These are phyloP conservation scores for Pithys albifrons DNA, from an alignment of 2,113 vertebrate genomes.

Conservation along the genomic window DNA sequence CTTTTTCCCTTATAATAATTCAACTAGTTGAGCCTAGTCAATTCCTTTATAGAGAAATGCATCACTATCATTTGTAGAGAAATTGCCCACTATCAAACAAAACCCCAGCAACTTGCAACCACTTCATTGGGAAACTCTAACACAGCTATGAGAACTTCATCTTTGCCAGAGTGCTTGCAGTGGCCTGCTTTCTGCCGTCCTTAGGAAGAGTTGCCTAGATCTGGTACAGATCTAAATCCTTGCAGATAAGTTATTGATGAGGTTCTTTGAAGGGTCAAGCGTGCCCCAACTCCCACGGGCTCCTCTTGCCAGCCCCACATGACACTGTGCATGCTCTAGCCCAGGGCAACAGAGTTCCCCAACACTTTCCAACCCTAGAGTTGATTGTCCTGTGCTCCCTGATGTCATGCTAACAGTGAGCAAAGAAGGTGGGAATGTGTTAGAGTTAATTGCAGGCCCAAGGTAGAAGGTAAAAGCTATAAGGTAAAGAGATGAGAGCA, in stretches of 20 bases:
- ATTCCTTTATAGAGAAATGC: not conserved
- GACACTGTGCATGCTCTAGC: not conserved
- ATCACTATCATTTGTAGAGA: not conserved
- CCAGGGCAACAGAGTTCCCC: not conserved
- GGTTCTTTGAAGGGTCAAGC: not conserved
- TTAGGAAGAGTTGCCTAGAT: not conserved
- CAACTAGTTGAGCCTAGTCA: not conserved
- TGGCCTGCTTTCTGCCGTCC: not conserved
- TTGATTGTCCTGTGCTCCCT: not conserved
- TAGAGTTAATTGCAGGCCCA: not conserved
- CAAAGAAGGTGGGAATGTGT: not conserved
- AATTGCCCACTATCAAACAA: not conserved
- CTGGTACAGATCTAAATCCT: not conserved
- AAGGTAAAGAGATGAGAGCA: not conserved
- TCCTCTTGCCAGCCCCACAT: not conserved
- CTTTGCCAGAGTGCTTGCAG: not conserved
- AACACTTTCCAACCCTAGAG: fast-evolving
- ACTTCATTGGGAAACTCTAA: not conserved
- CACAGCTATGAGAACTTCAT: not conserved
- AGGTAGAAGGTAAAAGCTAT: not conserved
- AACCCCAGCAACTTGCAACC: not conserved
- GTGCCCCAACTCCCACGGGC: fast-evolving
- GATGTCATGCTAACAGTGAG: not conserved
- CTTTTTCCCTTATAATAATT: not conserved
- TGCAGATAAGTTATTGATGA: not conserved